Base-by-base conservation (phyloP, 2,797 vertebrate genomes). In the Callimico goeldii region DNA sequence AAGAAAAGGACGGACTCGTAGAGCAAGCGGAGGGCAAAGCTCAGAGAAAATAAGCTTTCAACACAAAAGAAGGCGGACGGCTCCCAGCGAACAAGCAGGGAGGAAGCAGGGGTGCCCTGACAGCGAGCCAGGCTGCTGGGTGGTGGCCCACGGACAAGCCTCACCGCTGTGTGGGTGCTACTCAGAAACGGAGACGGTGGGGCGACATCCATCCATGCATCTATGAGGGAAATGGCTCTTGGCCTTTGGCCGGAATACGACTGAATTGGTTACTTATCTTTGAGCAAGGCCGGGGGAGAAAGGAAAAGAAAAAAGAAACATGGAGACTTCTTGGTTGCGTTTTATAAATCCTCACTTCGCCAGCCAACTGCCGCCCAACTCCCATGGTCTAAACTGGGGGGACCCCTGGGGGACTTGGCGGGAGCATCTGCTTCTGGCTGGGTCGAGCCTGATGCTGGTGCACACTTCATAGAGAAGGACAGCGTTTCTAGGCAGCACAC, bases 11-110 rank as follows among this genome's bases (percentile, higher is more conserved):
- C 41, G 61, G 93, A 28, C 80, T 14, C 82, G 87, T 0, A 84
- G 15, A 81, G 72, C 90, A 86, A 70, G 26, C 5, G 2, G 55
- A 11, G 86, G 91, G 55, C n/a, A 80, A 93, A 91, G 97, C 92
- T 41, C 57, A 1, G 73, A 83, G 41, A 43, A 0, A 83, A 81
- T 33, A 8, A 86, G 7, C 57, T 79, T 76, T 4, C 39, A 95
- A 97, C 5, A 1, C 41, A 96, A 97, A 92, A 70, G 94, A 94
- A 75, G 94, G 92, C 9, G 70, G 94, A 70, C 33, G 4, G 96
- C 26, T 50, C 72, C n/a, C 39, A 76, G 93, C 92, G 20, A 39
- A 61, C 41, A 95, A 92, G 70, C 52, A 55, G 52, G 20, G 55
- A 36, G 72, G 94, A 20, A 15, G 93, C 55, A 20, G 79, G 9